Conservation (phyloP, 2,797 vertebrate genomes). For the Notolabrus celidotus region DNA sequence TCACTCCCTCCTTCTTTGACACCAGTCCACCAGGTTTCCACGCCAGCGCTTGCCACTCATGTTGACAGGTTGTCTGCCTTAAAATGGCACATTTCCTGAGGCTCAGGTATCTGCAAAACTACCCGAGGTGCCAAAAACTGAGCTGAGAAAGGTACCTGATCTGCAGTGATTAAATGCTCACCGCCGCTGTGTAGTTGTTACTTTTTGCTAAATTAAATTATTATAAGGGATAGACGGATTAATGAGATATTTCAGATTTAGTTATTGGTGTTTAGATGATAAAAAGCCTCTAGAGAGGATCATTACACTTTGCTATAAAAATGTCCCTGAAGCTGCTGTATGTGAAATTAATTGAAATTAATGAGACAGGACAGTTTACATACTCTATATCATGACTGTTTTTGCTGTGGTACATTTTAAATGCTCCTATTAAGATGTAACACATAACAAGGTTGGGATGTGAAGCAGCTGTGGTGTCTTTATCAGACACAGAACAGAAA, state of each 20-base stretch:
- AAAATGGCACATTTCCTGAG: conserved; percentile 43
- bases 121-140: conserved; percentile 14
- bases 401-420: not conserved
- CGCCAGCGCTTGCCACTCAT: conserved; percentile 40
- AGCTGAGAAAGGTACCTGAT: not conserved
- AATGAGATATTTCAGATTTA: conserved; percentile 32
- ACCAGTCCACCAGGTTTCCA: conserved; percentile 29
- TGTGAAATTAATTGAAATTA: conserved; percentile 22
- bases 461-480: too few relatives aligned
- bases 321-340: conserved; percentile 17
- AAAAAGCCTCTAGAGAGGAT: conserved; percentile 19
- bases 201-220: conserved; percentile 13
- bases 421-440: not conserved
- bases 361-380: not conserved
- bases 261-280: conserved; percentile 27
- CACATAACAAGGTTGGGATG: too few relatives aligned
- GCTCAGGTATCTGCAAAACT: conserved; percentile 40
- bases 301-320: conserved; percentile 28
- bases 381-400: not conserved
- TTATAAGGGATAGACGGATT: conserved; percentile 1
- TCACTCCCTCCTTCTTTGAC: conserved; percentile 24
- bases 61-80: conserved; percentile 46
- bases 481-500: too few relatives aligned
- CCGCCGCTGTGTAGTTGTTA: not conserved
- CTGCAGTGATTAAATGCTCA: conserved; percentile 27